Base-by-base conservation (phyloP, 2,797 vertebrate genomes). In the Hephaestus fuliginosus region DNA sequence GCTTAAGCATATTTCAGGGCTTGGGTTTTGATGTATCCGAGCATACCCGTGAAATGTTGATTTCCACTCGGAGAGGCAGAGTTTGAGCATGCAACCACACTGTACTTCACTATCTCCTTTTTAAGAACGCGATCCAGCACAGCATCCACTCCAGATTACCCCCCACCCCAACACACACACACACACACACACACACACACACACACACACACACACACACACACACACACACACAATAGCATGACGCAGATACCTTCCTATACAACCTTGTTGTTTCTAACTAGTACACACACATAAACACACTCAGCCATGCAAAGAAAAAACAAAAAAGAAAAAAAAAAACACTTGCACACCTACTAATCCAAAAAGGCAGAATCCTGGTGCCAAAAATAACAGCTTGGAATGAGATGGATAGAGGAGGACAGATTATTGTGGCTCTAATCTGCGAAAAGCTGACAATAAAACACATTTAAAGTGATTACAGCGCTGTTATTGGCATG, bases 371-470 rank as follows among this genome's bases (percentile, higher is more conserved):
- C 89, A 88, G 87, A 86, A 83, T 89, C 91, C 87, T 57, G 74
- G 70, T 87, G 93, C 94, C 95, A 95, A 94, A 95, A 95, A 95
- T 96, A 96, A 93, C 93, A 90, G 74, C 90, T 92, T 84, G 91
- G 84, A 88, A 95, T 94, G 94, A 94, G 93, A 95, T 95, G 92
- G 94, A 92, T 74, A 86, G 88, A 93, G 90, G 83, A 89, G 92
- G 91, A 90, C 88, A 94, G 95, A 96, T 96, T 95, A 95, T 86
- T 85, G 92, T 57, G 82, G 82, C 86, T 92, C 88, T 95, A 95
- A 96, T 95, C 95, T 94, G 91, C 87, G 89, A 92, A 94, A 95
- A 95, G 91, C 90, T 90, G 92, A 94, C 93, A 93, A 93, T 95
- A 91, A 92, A 95, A 93, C 91, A 94, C 94, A 93, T 93, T 95